Base-by-base conservation (phyloP, 2,888 invertebrate genomes). In the Ennomos fuscantarius region DNA sequence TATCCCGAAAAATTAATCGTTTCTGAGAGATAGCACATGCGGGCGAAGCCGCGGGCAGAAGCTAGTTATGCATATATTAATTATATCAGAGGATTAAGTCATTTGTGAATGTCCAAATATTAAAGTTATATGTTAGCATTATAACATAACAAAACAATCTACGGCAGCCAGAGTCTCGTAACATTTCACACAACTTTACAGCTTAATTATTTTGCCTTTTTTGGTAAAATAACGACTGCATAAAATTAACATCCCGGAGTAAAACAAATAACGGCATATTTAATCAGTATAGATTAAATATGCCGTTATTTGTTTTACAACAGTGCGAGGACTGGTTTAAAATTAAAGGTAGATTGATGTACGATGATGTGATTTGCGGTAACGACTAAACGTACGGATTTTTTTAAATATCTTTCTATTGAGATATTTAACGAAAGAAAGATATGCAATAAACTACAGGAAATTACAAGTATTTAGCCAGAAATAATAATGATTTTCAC, bases 101-200 rank as follows among this genome's bases (percentile, higher is more conserved):
- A 24, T 24, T 24, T 3, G 24, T 2, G 3, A 24, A 24, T 24
- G 3, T 24, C 24, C 24, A 24, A 24, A 24, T 24, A 24, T 24
- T 24, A 24, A 24, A 2, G 24, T 24, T 24, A 24, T 6, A 24
- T 6, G 24, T 24, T 24, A 24, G 24, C 46, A 67, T 65, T 66
- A 80, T 80, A 80, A 76, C 69, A 72, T 76, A 76, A 74, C 75
- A 24, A 24, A 24, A 24, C 74, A 76, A 73, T 75, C 74, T 74
- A 44, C 41, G 39, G 9, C 31, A 11, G 58, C 45, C 72, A 46
- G 69, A 73, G 76, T 79, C 74, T 70, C 78, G 74, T 76, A 78
- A 78, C 79, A 79, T 79, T 79, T 81, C 78, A 76, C 70, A 67
- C 69, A 65, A 70, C 66, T 79, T 79, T 74, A 76, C 69, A 71